phyloP scores from a whole-genome alignment of 2,888 invertebrate genomes.

The Hypsopygia costalis region DNA sequence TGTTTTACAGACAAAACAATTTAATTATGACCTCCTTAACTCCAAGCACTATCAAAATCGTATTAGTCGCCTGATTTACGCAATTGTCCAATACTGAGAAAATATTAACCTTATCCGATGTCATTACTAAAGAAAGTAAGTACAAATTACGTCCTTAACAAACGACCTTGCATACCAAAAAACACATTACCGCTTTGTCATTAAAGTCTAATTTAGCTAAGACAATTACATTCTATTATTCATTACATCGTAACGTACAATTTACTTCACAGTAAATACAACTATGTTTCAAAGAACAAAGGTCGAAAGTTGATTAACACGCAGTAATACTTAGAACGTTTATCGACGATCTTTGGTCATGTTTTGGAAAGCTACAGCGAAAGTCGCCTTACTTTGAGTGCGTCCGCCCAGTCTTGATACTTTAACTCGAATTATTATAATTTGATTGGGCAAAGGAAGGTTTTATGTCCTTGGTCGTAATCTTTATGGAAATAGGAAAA shows the following conservation, averaged over 20 bases:
- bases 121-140: slow-evolving; percentile 57
- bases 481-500: not conserved
- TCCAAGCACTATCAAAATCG: slow-evolving; percentile 37
- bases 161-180: slow-evolving; percentile 11
- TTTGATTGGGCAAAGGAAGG: slow-evolving; percentile 12
- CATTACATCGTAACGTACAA: not conserved
- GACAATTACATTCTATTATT: not conserved
- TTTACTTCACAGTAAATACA: not conserved
- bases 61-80: slow-evolving; percentile 42
- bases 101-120: slow-evolving; percentile 41
- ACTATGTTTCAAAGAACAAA: slow-evolving; percentile 24
- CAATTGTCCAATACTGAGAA: slow-evolving; percentile 28
- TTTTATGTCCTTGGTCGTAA: slow-evolving; percentile 4
- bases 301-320: slow-evolving; percentile 35
- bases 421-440: slow-evolving; percentile 32
- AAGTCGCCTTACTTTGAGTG: slow-evolving; percentile 58
- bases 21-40: slow-evolving; percentile 17
- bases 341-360: slow-evolving; percentile 19
- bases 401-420: slow-evolving; percentile 55
- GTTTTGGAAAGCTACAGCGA: slow-evolving; percentile 77
- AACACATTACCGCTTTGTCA: slow-evolving; percentile 12
- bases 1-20: slow-evolving; percentile 11
- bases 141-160: slow-evolving; percentile 26
- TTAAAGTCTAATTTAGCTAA: slow-evolving; percentile 14
- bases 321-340: slow-evolving; percentile 11